Base-by-base conservation (phyloP, 2,797 vertebrate genomes). In the Uromys caudimaculatus region DNA sequence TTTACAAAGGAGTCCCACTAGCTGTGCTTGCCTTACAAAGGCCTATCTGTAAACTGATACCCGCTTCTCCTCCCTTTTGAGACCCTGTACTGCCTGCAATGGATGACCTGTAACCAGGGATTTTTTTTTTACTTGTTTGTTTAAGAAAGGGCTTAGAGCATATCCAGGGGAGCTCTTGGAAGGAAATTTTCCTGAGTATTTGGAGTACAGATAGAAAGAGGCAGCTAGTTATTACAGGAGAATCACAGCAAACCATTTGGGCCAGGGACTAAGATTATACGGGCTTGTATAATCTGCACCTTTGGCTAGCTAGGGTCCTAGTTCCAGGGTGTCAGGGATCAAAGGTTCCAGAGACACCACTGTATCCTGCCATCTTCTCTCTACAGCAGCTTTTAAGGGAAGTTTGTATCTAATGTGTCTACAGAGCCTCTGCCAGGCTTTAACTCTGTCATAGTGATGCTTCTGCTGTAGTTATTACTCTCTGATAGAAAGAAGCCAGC, bases 401-500 rank as follows among this genome's bases (percentile, higher is more conserved):
- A 95, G 64, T 4, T 76, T 38, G 3, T 14, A 60, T 89, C 60
- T 67, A n/a, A 78, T 38, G 73, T 54, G 64, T 17, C 67, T 35
- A 73, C 32, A 77, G 27, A 91, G 52, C 16, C 2, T 14, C 29
- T 67, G 67, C 21, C 50, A 87, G 62, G 52, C 32, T 92, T 69
- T 27, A 52, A 62, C 23, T 85, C 17, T 56, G 52, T 85, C 4
- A 32, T 44, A 83, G 47, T 29, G 64, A 14, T 13, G 5, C 19
- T 90, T 94, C 75, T 92, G 89, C 69, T 90, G 17, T 78, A 54
- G 50, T n/a, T 94, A 32, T 54, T 47, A 47, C n/a, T 90, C 83
- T 97, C 91, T 60, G 56, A 14, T 56, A 86, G 60, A 95, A 94
- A 93, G 90, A 83, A 90, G 21, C 44, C 29, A 81, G 5, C 44